Base-by-base conservation (phyloP, 2,113 vertebrate species). In the Gavialis gangeticus region DNA sequence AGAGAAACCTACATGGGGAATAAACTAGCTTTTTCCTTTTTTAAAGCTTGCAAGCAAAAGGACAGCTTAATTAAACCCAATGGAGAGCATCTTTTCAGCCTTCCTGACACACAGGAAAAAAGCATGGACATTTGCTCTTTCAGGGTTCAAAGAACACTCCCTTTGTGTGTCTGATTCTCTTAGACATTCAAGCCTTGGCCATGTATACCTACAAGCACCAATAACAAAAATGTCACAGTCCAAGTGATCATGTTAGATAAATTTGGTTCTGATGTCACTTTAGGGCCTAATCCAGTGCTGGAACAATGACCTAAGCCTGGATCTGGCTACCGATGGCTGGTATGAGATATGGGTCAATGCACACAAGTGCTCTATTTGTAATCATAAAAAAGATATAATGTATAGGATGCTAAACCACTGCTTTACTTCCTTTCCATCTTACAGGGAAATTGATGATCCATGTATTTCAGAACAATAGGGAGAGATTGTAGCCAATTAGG, bases 291-390 rank as follows among this genome's bases (percentile, higher is more conserved):
- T 95, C 81, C 87, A 91, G 84, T 34, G 19, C 90, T 92, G 85
- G 93, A 95, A 95, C 79, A 93, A 92, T 97, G 95, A 93, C 81
- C 95, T 94, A 71, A 92, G 77, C 83, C 82, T 71, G 56, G 91
- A 63, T 82, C 84, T 89, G 75, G 92, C 93, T 94, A 71, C 78
- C 4, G 66, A 28, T 79, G 46, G 78, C 96, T 95, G 90, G 93
- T 87, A 92, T 92, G 88, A 95, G 95, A 94, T 57, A 54, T n/a
- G 92, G 96, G 98, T 93, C 97, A 95, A 80, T n/a, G 75, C 88
- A 91, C 93, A 0, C 66, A 95, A 94, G 92, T 93, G 89, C 85
- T 94, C 91, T 87, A 86, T 92, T 95, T 87, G 82, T 94, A 91
- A 93, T 97, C 96, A 96, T 93, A 89, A 94, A 93, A 85, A 91